These are phyloP conservation scores for Lutraria lutraria DNA, from an alignment of 2,888 invertebrate genomes.

Conservation along the genomic window DNA sequence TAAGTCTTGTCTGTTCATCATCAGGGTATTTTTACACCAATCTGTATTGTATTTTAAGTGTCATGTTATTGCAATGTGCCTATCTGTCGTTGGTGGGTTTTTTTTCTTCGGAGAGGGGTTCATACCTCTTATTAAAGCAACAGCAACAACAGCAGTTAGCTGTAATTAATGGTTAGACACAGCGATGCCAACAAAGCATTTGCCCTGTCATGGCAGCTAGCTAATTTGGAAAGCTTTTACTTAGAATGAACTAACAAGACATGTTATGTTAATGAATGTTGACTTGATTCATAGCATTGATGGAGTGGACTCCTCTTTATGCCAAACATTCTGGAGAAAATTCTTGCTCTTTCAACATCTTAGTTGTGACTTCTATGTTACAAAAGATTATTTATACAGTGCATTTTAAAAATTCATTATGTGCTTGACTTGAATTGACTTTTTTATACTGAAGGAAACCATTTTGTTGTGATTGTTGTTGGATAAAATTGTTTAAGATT, in stretches of 20 bases:
- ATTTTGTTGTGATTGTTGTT: too few relatives aligned
- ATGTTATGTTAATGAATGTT: conserved; percentile 44
- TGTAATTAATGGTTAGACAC: conserved; percentile 13
- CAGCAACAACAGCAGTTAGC: not conserved
- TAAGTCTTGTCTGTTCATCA: not conserved
- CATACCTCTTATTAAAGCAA: not conserved
- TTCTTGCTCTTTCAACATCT: not conserved
- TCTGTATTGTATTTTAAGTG: not conserved
- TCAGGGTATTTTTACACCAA: not conserved
- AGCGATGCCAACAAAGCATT: not conserved
- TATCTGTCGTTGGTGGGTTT: not conserved
- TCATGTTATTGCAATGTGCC: not conserved
- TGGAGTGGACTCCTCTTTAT: conserved; percentile 32
- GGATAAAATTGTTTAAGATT: not conserved
- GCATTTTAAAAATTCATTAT: not conserved
- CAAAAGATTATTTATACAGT: not conserved
- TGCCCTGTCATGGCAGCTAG: not conserved
- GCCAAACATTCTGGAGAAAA: conserved; percentile 19
- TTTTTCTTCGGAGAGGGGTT: not conserved
- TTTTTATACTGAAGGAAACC: not conserved
- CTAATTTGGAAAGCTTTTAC: conserved; percentile 27
- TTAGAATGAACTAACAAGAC: conserved; percentile 47
- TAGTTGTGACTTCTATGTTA: not conserved
- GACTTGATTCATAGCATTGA: conserved; percentile 42
- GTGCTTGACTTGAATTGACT: not conserved